A percentile compares a stretch with the other conserved stretches of the same genome.
These are phyloP conservation scores for Azorinus chamasolen DNA, from an alignment of 2,888 invertebrate species.

Conservation along the genomic window DNA sequence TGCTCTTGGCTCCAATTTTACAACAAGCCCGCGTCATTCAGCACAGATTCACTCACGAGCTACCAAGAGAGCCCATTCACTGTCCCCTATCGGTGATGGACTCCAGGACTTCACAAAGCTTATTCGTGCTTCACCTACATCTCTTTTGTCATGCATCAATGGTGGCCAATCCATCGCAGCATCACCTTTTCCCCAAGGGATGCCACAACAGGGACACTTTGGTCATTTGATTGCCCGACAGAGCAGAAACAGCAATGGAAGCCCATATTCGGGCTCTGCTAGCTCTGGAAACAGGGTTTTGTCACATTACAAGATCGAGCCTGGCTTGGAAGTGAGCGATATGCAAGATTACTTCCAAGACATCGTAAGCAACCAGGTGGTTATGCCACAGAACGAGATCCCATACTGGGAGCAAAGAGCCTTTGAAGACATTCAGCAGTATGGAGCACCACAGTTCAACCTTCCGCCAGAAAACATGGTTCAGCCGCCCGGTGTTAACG, in stretches of 20 bases:
- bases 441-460: constrained; percentile 59
- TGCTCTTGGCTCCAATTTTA: constrained; percentile 75
- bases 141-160: constrained; percentile 82
- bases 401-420: constrained; percentile 79
- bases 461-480: constrained; percentile 61
- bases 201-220: constrained; percentile 80
- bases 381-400: constrained; percentile 80
- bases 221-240: constrained; percentile 83
- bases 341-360: constrained; percentile 75
- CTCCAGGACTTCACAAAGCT: constrained; percentile 85
- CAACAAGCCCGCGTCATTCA: constrained; percentile 83
- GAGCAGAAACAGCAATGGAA: constrained; percentile 78
- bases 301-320: constrained; percentile 71
- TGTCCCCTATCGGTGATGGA: constrained; percentile 83
- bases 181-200: constrained; percentile 77
- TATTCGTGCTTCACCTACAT: constrained; percentile 87
- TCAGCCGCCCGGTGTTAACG: constrained; percentile 60
- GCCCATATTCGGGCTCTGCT: constrained; percentile 80
- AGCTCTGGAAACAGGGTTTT: constrained; percentile 75
- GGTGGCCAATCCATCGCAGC: constrained; percentile 80
- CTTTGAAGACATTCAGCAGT: constrained; percentile 67
- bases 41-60: constrained; percentile 78
- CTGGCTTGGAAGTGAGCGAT: constrained; percentile 69
- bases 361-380: constrained; percentile 80
- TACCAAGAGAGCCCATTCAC: constrained; percentile 82